Conservation (phyloP, 2,888 invertebrate species). For the Sinelater perroti region DNA sequence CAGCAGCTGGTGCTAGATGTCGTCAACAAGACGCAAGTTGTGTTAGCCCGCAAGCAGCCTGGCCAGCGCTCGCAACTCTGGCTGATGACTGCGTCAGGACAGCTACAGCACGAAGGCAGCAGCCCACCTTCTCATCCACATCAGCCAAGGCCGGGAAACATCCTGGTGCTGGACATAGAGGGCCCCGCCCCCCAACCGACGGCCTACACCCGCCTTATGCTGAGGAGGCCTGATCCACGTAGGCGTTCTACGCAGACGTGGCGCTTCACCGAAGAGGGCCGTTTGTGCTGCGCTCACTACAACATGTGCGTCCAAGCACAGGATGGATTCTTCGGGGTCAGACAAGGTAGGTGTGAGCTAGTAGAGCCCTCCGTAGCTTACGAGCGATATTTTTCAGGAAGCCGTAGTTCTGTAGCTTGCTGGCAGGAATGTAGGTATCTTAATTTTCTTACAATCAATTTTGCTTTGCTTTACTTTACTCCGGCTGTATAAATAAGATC, state of each 20-base stretch:
- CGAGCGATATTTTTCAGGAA: conserved; percentile 49
- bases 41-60: conserved; percentile 75
- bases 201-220: conserved; percentile 75
- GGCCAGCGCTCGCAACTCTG: conserved; percentile 87
- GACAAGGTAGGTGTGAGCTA: conserved; percentile 51
- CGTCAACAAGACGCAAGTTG: conserved; percentile 69
- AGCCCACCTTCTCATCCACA: conserved; percentile 67
- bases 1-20: conserved; percentile 86
- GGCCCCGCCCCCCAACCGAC: conserved; percentile 88
- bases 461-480: not conserved
- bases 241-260: conserved; percentile 92
- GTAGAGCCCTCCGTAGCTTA: conserved; percentile 6
- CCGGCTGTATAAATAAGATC: not conserved
- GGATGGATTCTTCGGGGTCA: conserved; percentile 67
- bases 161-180: conserved; percentile 86
- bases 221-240: conserved; percentile 84
- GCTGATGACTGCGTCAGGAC: conserved; percentile 90
- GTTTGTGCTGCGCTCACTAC: conserved; percentile 86
- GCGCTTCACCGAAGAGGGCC: conserved; percentile 84
- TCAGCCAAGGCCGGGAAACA: conserved; percentile 53
- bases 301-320: conserved; percentile 89
- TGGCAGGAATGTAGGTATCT: conserved; percentile 68
- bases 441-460: conserved; percentile 22
- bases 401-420: conserved; percentile 62
- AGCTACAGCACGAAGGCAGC: conserved; percentile 93